phyloP scores from a whole-genome alignment of 1,140 invertebrate genomes.

The Chrysomallon squamiferum region DNA sequence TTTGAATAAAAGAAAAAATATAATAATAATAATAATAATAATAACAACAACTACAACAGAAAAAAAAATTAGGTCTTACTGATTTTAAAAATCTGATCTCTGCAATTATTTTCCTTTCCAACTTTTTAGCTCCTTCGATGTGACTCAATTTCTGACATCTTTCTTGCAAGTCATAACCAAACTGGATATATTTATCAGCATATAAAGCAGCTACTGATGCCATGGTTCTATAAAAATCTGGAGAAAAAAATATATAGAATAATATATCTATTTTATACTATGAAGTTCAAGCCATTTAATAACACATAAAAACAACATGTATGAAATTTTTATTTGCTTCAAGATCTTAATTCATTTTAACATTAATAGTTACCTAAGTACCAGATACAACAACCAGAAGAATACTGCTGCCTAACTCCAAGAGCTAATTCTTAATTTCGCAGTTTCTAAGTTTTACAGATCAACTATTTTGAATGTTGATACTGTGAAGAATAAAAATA shows the following conservation, averaged over 20 bases:
- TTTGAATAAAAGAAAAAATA: too few relatives aligned
- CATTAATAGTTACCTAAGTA: too few relatives aligned
- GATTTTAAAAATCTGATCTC: conserved; percentile 1
- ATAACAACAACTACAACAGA: too few relatives aligned
- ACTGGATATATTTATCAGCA: neutral
- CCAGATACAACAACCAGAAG: too few relatives aligned
- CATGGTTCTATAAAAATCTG: neutral
- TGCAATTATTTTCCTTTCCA: conserved; percentile 3
- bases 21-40: too few relatives aligned
- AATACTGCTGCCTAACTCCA: too few relatives aligned
- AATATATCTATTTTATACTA: neutral
- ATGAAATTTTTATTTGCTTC: neutral
- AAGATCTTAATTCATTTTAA: too few relatives aligned
- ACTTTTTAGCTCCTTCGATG: neutral
- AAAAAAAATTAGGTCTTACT: neutral
- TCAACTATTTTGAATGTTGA: too few relatives aligned
- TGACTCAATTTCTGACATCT: neutral
- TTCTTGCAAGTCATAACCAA: neutral
- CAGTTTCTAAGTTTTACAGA: too few relatives aligned
- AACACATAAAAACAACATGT: neutral
- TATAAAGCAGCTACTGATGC: neutral
- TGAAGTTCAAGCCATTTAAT: neutral
- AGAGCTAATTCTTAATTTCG: too few relatives aligned
- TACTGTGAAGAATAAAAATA: too few relatives aligned
- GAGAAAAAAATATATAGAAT: neutral